A percentile compares a stretch with the other conserved stretches of the same genome.
These are phyloP conservation scores for Zaprionus ornatus DNA, from an alignment of 1,140 invertebrate genomes.

Conservation along the genomic window DNA sequence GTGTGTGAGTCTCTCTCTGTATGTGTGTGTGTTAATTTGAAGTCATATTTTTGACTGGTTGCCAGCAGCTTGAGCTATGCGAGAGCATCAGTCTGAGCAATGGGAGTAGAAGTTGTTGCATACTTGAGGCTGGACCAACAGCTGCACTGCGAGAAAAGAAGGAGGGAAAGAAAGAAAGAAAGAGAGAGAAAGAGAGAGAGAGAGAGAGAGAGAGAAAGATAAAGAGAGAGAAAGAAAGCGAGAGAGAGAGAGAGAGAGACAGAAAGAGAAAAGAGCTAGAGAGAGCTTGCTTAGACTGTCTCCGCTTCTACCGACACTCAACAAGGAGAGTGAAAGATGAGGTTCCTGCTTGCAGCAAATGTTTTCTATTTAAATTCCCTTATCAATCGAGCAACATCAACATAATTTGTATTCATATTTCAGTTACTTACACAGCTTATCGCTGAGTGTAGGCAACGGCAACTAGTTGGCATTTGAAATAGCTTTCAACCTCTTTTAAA, in stretches of 20 bases:
- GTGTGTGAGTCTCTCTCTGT: background rate
- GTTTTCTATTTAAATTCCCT: too few species aligned
- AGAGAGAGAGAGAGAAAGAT: too few species aligned
- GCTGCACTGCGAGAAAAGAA: background rate
- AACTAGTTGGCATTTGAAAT: slow-evolving; percentile 14
- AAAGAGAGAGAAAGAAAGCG: too few species aligned
- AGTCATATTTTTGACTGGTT: slow-evolving; percentile 39
- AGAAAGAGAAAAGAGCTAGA: accelerated
- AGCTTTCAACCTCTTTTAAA: slow-evolving; percentile 46
- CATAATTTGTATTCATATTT: too few species aligned
- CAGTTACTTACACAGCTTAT: background rate
- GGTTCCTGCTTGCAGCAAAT: too few species aligned
- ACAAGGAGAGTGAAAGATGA: too few species aligned
- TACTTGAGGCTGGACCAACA: slow-evolving; percentile 9
- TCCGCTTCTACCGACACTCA: too few species aligned
- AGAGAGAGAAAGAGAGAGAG: too few species aligned
- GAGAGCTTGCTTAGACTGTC: too few species aligned
- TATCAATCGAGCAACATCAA: too few species aligned
- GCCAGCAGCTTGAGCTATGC: slow-evolving; percentile 30
- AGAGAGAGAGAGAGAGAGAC: too few species aligned
- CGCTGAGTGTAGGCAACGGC: background rate
- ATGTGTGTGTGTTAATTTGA: slow-evolving; percentile 35
- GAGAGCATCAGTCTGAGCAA: slow-evolving; percentile 22
- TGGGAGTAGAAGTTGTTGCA: background rate
- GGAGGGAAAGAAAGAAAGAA: too few species aligned